Evolutionary conservation across 2,888 invertebrate genomes (phyloP), one percentile per base, ranked within the genome.

Genomic region (Andrena camellia): DNA sequence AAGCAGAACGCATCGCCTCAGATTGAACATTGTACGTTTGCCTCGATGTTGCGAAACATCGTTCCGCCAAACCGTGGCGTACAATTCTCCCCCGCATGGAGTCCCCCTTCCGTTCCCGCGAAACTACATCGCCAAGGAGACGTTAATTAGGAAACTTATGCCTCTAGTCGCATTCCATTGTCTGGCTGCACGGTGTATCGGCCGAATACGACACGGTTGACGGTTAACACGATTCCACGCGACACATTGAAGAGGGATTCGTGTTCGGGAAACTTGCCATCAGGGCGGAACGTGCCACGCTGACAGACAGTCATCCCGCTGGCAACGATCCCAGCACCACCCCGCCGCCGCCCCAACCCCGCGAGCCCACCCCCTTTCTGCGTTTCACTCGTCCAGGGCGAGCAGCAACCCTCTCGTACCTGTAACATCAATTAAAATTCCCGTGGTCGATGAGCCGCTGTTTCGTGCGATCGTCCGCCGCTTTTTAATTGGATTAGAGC

Each of bases 341-440:
- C 48, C 31, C 20, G 42, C 26, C 78, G 26, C 29, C 78, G 62
- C 60, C 33, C 35, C 29, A 26, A 8, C 17, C 13, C 29, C 29
- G 29, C 29, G 29, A 31, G 29, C 33, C 8, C 33, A 33, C 8
- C 7, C 67, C 63, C 48, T 72, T 68, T 67, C 69, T 50, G 64
- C 50, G 54, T 57, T 48, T 64, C 75, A 66, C 20, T 62, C 63
- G 57, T 63, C 31, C 62, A 29, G 48, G 62, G 57, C 59, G 42
- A 42, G 57, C 71, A 57, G 33, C 84, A 52, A 76, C 72, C 66
- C 80, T 86, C 86, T 84, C 86, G 84, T 88, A 90, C 88, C 91
- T 90, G 90, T 90, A 92, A 92, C 93, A 92, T 93, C 93, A 93
- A 93, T 93, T 93, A 93, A 93, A 93, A 93, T 92, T 93, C 91